Percentiles rank a stretch among this genome's conserved stretches.
These are phyloP conservation scores for Dorcus hopei DNA, from an alignment of 2,888 invertebrate genomes.

Conservation along the genomic window DNA sequence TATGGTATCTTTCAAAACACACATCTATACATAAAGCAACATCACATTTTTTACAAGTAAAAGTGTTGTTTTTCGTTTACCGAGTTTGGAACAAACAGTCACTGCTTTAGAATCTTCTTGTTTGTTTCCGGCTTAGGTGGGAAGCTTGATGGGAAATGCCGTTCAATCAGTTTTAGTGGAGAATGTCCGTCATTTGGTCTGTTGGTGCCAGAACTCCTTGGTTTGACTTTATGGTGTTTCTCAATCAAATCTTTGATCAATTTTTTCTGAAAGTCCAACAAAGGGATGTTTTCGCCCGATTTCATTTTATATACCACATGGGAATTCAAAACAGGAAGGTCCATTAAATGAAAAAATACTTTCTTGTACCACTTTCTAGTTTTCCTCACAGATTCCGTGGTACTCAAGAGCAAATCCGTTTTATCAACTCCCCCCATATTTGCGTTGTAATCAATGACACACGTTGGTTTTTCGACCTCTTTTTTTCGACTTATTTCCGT, in stretches of 20 bases:
- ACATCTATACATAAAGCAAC: neutral
- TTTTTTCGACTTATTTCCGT: neutral
- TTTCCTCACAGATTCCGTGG: conserved; percentile 34
- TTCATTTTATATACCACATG: conserved; percentile 13
- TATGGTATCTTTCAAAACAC: neutral
- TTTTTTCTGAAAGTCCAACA: conserved; percentile 1
- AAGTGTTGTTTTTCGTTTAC: conserved; percentile 1
- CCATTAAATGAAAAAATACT: conserved; percentile 36
- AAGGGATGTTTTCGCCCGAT: conserved; percentile 5
- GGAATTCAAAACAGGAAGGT: conserved; percentile 29
- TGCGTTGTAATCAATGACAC: conserved; percentile 34
- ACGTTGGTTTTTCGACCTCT: conserved; percentile 23
- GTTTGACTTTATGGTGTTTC: conserved; percentile 2
- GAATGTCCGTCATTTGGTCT: conserved; percentile 3
- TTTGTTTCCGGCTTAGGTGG: conserved; percentile 1
- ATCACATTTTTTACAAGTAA: neutral
- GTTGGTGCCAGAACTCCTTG: neutral
- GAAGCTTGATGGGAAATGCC: conserved; percentile 1
- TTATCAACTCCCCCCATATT: conserved; percentile 39
- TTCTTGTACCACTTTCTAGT: conserved; percentile 39
- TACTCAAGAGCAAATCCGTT: conserved; percentile 35
- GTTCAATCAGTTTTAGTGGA: neutral
- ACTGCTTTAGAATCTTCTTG: conserved; percentile 1
- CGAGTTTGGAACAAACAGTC: neutral
- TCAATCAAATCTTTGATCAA: conserved; percentile 2